Conservation (phyloP, 2,797 vertebrate genomes). For the Rhincodon typus region DNA sequence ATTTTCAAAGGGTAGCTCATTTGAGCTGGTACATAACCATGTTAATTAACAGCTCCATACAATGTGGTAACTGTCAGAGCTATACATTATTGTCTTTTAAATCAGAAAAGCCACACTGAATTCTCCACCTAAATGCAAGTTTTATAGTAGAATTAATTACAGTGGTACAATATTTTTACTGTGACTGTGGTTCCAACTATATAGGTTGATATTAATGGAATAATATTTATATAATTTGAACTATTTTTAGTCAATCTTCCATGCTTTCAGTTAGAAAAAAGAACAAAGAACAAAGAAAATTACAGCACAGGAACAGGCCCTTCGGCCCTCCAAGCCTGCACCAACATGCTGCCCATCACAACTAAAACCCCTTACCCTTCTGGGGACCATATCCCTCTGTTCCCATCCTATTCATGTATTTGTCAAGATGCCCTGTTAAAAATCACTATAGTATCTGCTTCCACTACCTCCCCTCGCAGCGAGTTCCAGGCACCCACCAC, state of each 20-base stretch:
- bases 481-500: too few species aligned
- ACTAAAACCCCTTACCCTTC: too few species aligned
- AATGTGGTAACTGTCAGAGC: neutral
- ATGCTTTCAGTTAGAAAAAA: neutral
- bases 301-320: too few species aligned
- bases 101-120: neutral
- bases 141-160: neutral
- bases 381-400: too few species aligned
- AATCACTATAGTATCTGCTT: too few species aligned
- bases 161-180: neutral
- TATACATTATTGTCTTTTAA: neutral
- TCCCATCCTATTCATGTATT: too few species aligned
- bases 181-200: neutral
- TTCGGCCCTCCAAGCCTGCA: too few species aligned
- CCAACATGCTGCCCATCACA: too few species aligned
- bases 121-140: neutral
- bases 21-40: too few species aligned
- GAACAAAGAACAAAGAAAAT: too few species aligned
- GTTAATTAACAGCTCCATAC: neutral
- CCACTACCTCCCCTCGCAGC: too few species aligned
- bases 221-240: neutral
- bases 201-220: neutral
- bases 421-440: too few species aligned
- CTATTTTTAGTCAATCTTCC: neutral
- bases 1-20: slow-evolving; percentile 19